Base-by-base conservation (phyloP, 2,113 vertebrate species). In the Chrysochloris asiatica region DNA sequence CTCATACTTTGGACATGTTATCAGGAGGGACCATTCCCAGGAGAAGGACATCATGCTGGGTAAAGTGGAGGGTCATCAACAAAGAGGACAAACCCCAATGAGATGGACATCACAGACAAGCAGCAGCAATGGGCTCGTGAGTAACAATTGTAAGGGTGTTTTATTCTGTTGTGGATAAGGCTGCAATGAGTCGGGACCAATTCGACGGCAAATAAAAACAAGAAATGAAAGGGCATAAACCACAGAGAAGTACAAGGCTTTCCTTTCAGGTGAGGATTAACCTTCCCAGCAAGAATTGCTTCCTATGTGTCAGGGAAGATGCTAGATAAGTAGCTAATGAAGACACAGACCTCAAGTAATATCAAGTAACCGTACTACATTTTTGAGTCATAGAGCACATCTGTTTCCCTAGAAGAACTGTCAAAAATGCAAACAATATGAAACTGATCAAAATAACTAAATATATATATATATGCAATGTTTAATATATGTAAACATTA, bases 341-440 rank as follows among this genome's bases (percentile, higher is more conserved):
- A 95, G 56, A 50, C 88, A 52, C 0, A 36, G 56, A 1, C 7
- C 45, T 76, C 63, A 33, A 48, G 21, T 24, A 24, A 72, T 59
- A 79, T 75, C 6, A n/a, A 85, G 43, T 7, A 56, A 84, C 28
- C 45, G 19, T 61, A 73, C 3, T 24, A 65, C 52, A 78, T 71
- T 92, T 81, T 83, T 19, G 28, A 86, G 30, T n/a, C 75, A 86
- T 2, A 67, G 6, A n/a, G 9, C 72, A n/a, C 19, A 93, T 4
- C 1, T 36, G 71, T 21, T 65, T 88, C 59, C 76, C 73, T 47
- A 93, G 71, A 8, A 95, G 43, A 92, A 84, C 28, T 45, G 6
- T 28, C 56, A 79, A 71, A n/a, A 75, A 88, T 76, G 73, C 63
- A 86, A 93, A 80, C 76, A 16, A 65, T 65, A 78, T 4, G 8